Percentiles rank a stretch among this genome's conserved stretches.
phyloP scores from a whole-genome alignment of 2,888 invertebrate genomes.

The Arrhopalites spinosus region DNA sequence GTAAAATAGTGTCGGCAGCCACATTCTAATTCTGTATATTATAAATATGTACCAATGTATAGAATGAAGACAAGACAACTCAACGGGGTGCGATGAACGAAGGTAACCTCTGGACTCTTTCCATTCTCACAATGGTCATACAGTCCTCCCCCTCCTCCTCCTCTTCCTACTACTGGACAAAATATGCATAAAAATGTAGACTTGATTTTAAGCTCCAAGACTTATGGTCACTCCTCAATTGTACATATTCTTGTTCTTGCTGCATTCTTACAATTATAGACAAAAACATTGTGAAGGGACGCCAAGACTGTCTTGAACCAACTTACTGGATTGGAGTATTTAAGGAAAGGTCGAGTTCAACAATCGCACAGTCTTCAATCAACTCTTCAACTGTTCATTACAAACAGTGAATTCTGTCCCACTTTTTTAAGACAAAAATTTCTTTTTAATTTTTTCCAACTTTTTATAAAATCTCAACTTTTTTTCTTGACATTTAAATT shows the following conservation, averaged over 20 bases:
- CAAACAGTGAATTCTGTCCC: background rate
- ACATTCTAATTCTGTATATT: background rate
- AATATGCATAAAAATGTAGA: background rate
- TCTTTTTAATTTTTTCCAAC: background rate
- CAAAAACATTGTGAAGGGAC: background rate
- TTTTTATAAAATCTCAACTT: background rate
- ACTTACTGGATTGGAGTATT: background rate
- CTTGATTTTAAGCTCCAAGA: background rate
- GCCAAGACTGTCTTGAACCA: background rate
- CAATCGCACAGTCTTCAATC: background rate
- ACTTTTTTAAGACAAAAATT: background rate
- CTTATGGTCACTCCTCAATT: background rate
- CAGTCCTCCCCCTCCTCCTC: too few species aligned
- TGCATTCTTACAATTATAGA: too few species aligned
- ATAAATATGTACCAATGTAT: background rate
- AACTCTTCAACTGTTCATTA: background rate
- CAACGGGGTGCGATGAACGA: constrained; percentile 15
- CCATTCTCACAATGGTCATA: background rate
- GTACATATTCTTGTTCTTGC: background rate
- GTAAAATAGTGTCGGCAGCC: too few species aligned
- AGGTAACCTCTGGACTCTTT: constrained; percentile 3
- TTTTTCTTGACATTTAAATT: background rate
- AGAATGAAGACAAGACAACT: background rate
- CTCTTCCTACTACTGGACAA: background rate
- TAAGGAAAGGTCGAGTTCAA: background rate